phyloP scores from a whole-genome alignment of 2,797 vertebrate genomes.

The Darevskia nairensis region DNA sequence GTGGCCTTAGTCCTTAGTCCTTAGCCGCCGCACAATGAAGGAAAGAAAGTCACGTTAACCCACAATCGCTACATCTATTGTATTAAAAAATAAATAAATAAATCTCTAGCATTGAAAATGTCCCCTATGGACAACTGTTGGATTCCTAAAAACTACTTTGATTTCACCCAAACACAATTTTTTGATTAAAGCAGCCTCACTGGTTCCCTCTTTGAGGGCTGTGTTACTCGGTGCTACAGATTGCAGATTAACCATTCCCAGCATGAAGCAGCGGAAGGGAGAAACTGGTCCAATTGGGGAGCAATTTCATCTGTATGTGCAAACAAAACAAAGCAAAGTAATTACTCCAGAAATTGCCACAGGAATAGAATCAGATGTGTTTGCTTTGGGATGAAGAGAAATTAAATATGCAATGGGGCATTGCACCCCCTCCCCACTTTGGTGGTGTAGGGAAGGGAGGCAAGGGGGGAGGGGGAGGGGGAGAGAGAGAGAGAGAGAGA shows the following conservation, averaged over 20 bases:
- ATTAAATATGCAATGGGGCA: constrained; percentile 36
- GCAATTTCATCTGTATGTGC: constrained; percentile 23
- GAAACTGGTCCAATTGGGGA: constrained; percentile 16
- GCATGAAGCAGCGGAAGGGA: not conserved
- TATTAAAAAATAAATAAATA: not conserved
- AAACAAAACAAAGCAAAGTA: constrained; percentile 30
- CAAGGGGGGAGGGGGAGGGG: not conserved
- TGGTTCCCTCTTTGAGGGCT: not conserved
- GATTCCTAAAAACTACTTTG: not conserved
- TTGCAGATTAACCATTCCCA: not conserved
- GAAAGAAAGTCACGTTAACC: not conserved
- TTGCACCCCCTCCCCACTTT: not conserved
- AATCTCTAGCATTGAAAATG: not conserved
- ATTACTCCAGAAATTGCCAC: constrained; percentile 32
- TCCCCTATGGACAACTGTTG: not conserved
- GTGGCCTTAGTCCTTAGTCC: too few species aligned
- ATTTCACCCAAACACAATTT: not conserved
- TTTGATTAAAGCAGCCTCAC: constrained; percentile 4
- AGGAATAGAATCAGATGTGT: constrained; percentile 27
- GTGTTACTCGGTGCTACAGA: not conserved
- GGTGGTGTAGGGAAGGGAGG: not conserved
- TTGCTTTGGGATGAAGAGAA: constrained; percentile 32
- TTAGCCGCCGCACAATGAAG: too few species aligned
- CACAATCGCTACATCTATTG: not conserved
- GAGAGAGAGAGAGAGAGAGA: too few species aligned